phyloP scores from a whole-genome alignment of 2,797 vertebrate genomes.

The Eidolon dupreanum region DNA sequence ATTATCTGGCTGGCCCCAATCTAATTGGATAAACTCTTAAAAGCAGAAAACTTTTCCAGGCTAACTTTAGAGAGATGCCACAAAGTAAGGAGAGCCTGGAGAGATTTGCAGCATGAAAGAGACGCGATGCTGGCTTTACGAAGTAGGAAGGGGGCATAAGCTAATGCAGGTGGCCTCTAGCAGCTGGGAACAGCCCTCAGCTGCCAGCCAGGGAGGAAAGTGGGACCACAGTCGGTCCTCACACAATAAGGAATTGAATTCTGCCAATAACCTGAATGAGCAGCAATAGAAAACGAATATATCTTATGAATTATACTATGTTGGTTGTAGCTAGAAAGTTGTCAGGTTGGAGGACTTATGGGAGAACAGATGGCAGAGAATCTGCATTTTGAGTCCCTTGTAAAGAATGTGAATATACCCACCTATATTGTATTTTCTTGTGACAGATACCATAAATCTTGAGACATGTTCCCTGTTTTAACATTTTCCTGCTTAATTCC shows the following conservation, averaged over 20 bases:
- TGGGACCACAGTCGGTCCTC: accelerated
- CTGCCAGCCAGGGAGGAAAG: background rate
- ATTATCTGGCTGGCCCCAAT: background rate
- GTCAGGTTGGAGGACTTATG: background rate
- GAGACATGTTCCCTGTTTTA: background rate
- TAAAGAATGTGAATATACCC: background rate
- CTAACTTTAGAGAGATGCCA: background rate
- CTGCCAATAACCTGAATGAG: no score
- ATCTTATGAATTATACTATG: background rate
- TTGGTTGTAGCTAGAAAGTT: background rate
- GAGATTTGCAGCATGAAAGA: background rate
- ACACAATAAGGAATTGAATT: background rate
- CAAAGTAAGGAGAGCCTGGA: background rate
- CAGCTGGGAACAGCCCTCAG: background rate
- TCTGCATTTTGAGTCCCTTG: background rate
- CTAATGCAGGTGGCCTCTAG: background rate
- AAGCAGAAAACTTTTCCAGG: background rate
- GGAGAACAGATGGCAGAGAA: background rate
- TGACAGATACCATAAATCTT: background rate
- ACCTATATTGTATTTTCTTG: background rate
- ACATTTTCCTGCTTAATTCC: no score
- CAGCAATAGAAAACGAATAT: background rate
- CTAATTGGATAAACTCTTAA: background rate
- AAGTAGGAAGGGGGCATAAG: background rate
- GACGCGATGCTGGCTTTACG: background rate